A percentile compares a stretch with the other conserved stretches of the same genome.
Evolutionary conservation across 2,113 vertebrate species (phyloP).

Genomic region (Rostratula benghalensis): DNA sequence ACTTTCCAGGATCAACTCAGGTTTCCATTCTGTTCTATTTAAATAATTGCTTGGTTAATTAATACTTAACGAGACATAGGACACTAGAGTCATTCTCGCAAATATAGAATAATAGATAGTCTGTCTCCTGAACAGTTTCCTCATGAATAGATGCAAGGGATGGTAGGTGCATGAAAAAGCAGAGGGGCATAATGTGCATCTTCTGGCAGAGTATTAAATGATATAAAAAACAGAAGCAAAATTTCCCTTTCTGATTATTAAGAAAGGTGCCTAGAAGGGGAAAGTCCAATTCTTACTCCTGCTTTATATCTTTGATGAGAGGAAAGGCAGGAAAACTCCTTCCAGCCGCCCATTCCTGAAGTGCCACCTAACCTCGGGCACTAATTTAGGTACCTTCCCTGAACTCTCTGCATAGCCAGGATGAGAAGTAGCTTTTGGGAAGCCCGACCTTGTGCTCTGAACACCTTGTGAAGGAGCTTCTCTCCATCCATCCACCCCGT

Average conservation of each 20-base stretch:
- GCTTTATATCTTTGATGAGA: neutral
- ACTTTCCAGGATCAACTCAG: neutral
- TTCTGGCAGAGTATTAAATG: neutral
- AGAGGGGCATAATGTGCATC: neutral
- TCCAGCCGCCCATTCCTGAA: neutral
- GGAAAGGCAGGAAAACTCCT: neutral
- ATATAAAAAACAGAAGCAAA: neutral
- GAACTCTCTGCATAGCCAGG: neutral
- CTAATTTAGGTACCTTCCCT: neutral
- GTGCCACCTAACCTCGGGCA: neutral
- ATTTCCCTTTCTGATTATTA: neutral
- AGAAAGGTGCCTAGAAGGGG: neutral
- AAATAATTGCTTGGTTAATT: slow-evolving; percentile 11
- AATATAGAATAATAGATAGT: slow-evolving; percentile 16
- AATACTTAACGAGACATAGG: slow-evolving; percentile 35
- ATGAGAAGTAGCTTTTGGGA: neutral
- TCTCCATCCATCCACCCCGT: neutral
- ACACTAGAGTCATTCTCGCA: neutral
- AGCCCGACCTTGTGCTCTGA: neutral
- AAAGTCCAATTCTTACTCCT: neutral
- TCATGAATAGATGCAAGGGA: neutral
- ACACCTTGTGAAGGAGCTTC: neutral
- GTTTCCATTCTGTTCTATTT: slow-evolving; percentile 23
- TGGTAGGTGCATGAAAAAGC: neutral
- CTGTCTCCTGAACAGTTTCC: neutral